These are phyloP conservation scores for Paramuricea clavata DNA, from an alignment of 92 coral and sea anemone species.

Conservation along the genomic window DNA sequence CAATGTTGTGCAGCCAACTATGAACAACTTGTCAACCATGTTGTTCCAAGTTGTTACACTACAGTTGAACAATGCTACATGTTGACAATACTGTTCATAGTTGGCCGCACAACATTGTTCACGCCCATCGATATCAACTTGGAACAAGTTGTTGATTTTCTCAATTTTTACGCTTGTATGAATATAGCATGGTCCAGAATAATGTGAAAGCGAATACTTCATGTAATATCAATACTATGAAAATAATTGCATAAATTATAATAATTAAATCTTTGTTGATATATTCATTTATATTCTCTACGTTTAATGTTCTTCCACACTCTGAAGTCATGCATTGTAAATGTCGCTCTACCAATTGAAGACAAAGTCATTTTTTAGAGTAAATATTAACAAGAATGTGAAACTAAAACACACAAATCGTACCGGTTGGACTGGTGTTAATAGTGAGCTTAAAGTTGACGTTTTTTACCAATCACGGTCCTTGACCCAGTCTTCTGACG, in stretches of 20 bases:
- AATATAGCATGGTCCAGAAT: not conserved
- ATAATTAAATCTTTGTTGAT: not conserved
- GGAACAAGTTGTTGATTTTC: no score
- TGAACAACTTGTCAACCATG: no score
- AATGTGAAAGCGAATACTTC: not conserved
- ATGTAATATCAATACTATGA: conserved; percentile 10
- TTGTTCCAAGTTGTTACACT: no score
- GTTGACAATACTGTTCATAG: not conserved
- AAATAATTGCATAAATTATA: not conserved
- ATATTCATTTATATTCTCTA: not conserved
- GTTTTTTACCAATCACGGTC: no score
- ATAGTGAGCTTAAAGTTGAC: not conserved
- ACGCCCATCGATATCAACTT: no score
- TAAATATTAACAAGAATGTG: not conserved
- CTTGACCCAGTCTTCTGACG: no score
- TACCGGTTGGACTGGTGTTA: no score
- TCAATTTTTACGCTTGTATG: no score
- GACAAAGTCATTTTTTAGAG: not conserved
- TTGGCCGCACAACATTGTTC: no score
- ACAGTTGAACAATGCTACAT: not conserved
- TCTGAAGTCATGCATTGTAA: no score
- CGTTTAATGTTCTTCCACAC: not conserved
- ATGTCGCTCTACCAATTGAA: no score
- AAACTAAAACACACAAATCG: not conserved
- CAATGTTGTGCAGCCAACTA: no score